These are phyloP conservation scores for Apeira syringaria DNA, from an alignment of 2,888 invertebrate genomes.

Conservation along the genomic window DNA sequence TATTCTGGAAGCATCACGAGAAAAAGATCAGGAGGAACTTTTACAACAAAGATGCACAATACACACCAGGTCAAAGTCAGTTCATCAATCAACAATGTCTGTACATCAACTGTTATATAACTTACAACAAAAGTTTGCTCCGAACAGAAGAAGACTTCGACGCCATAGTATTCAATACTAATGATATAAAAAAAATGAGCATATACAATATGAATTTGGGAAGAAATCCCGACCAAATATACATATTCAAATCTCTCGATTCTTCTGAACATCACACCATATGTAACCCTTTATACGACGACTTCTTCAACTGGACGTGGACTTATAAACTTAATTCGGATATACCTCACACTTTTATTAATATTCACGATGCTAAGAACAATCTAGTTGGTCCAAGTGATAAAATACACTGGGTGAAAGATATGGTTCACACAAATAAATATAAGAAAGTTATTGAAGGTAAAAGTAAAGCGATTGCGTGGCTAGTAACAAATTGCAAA, in stretches of 20 bases:
- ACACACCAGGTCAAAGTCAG: conserved; percentile 47
- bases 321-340: conserved; percentile 68
- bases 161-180: conserved; percentile 58
- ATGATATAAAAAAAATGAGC: conserved; percentile 45
- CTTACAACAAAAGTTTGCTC: conserved; percentile 52
- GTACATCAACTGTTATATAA: conserved; percentile 64
- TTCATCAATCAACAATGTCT: conserved; percentile 65
- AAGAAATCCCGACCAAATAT: conserved; percentile 55
- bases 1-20: conserved; percentile 55
- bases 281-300: conserved; percentile 54
- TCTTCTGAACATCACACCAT: conserved; percentile 54
- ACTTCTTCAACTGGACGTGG: conserved; percentile 76
- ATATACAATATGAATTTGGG: conserved; percentile 40
- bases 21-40: conserved; percentile 29
- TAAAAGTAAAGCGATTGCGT: conserved; percentile 62
- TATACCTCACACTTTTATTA: conserved; percentile 59
- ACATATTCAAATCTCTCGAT: conserved; percentile 62
- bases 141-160: conserved; percentile 54
- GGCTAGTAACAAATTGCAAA: conserved; percentile 58
- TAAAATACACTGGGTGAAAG: conserved; percentile 48
- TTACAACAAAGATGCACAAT: conserved; percentile 31
- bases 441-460: conserved; percentile 33
- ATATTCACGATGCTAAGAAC: conserved; percentile 45
- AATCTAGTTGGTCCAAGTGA: conserved; percentile 53
- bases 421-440: conserved; percentile 43